Evolutionary conservation across 2,797 vertebrate genomes (phyloP), one percentile per base, ranked within the genome.

Genomic region (Falco cherrug): DNA sequence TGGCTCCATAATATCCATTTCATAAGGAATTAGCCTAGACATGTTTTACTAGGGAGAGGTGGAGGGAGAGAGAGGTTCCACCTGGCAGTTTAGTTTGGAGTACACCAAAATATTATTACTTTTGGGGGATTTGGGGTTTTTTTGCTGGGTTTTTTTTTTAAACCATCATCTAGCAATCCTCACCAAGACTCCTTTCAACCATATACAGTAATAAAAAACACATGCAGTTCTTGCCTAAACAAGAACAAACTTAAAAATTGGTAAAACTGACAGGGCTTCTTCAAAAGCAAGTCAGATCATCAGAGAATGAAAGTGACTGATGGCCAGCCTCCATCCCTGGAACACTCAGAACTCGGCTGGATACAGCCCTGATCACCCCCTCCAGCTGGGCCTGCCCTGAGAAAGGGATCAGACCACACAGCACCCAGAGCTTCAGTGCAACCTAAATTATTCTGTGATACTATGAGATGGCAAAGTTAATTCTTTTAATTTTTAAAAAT

Each of bases 261-360:
- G 31, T 37, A 56, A 39, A 48, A 15, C 10, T 25, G 39, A 60
- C 19, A 54, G 39, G 39, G 56, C 6, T 63, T 8, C 53, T 78
- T 51, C 53, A 92, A n/a, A 63, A 51, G 5, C 24, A 50, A 45
- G n/a, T 0, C 17, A 56, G 41, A 35, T 6, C 17, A 35, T 29
- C n/a, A 35, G 39, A 69, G 68, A 69, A 51, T 0, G 0, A 59
- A 31, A n/a, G 17, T 3, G 29, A 69, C 11, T 1, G 2, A 33
- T 1, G 29, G 76, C 57, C 56, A 64, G 4, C 9, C 56, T 84
- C 7, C 19, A 10, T 8, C 48, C 57, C 4, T 17, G 6, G 41
- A 26, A 41, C 6, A 4, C 21, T 3, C 3, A 4, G 28, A 50
- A 22, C 37, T 24, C 0, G 0, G 59, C 25, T 4, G 33, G 74